Evolutionary conservation across 2,888 invertebrate genomes (phyloP).

Genomic region (Uropetala carovei): DNA sequence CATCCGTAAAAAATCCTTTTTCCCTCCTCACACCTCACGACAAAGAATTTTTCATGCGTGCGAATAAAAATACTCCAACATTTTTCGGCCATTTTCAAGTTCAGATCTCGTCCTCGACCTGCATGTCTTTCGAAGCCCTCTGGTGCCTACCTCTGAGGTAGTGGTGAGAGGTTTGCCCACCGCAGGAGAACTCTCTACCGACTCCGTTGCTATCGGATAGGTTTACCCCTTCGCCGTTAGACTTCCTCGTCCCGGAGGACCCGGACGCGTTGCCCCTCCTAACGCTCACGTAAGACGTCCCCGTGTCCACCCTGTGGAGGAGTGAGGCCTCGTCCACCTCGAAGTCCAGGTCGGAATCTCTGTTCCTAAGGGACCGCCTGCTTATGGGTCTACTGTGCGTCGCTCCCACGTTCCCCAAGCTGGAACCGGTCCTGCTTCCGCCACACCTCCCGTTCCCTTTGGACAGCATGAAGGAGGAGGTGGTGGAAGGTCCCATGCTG

Average conservation of each 20-base stretch:
- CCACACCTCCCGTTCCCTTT: conserved; percentile 30
- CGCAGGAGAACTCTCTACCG: neutral
- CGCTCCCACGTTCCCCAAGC: neutral
- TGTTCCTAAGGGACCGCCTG: conserved; percentile 34
- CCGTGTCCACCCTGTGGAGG: conserved; percentile 80
- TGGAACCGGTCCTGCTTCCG: neutral
- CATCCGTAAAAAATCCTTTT: neutral
- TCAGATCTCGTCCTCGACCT: conserved; percentile 51
- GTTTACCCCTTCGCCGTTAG: conserved; percentile 35
- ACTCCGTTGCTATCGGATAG: conserved; percentile 35
- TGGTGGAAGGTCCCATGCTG: conserved; percentile 48
- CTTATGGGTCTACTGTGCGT: neutral
- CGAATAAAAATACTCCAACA: neutral
- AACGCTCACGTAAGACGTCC: conserved; percentile 81
- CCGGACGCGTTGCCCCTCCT: conserved; percentile 73
- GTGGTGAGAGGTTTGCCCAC: neutral
- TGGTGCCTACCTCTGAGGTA: neutral
- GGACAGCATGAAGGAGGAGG: conserved; percentile 46
- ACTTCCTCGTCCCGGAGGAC: neutral
- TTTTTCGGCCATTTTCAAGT: neutral
- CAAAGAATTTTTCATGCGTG: neutral
- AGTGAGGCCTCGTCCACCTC: conserved; percentile 75
- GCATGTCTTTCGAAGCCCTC: neutral
- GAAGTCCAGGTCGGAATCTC: conserved; percentile 34
- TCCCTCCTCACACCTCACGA: neutral